Evolutionary conservation across 2,797 vertebrate species (phyloP).

Genomic region (Dendrocincla tyrannina): DNA sequence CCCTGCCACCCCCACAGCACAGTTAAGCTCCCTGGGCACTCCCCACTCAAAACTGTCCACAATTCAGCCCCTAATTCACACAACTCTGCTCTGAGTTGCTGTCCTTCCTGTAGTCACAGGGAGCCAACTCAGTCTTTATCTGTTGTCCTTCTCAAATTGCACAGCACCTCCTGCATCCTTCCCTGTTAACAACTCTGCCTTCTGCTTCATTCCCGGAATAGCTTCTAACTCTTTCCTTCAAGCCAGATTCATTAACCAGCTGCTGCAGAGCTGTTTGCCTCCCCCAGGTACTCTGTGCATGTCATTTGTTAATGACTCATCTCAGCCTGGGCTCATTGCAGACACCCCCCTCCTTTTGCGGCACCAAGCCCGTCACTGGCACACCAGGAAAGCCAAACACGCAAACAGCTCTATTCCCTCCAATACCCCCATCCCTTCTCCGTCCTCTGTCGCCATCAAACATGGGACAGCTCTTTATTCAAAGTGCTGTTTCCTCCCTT

Average conservation of each 20-base stretch:
- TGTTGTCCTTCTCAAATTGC: neutral
- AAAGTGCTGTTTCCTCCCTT: neutral
- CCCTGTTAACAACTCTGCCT: constrained; percentile 37
- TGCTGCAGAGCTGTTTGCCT: constrained; percentile 61
- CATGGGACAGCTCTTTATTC: neutral
- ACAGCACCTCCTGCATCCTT: constrained; percentile 29
- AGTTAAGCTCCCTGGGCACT: neutral
- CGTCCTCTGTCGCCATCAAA: neutral
- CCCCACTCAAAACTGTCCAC: fast-evolving
- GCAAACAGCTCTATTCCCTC: neutral
- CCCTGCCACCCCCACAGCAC: neutral
- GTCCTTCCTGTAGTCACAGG: neutral
- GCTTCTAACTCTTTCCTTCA: constrained; percentile 52
- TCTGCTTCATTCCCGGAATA: constrained; percentile 56
- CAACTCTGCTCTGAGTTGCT: neutral
- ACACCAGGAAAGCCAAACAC: neutral
- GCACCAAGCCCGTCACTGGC: neutral
- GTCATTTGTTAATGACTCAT: constrained; percentile 67
- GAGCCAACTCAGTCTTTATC: neutral
- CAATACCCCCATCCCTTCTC: neutral
- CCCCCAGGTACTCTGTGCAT: constrained; percentile 63
- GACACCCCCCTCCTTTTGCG: neutral
- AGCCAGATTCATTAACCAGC: constrained; percentile 71
- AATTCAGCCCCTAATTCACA: neutral
- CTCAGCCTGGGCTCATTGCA: constrained; percentile 39